Evolutionary conservation across 2,113 vertebrate genomes (phyloP), one percentile per base, ranked within the genome.

Genomic region (Clarias gariepinus): DNA sequence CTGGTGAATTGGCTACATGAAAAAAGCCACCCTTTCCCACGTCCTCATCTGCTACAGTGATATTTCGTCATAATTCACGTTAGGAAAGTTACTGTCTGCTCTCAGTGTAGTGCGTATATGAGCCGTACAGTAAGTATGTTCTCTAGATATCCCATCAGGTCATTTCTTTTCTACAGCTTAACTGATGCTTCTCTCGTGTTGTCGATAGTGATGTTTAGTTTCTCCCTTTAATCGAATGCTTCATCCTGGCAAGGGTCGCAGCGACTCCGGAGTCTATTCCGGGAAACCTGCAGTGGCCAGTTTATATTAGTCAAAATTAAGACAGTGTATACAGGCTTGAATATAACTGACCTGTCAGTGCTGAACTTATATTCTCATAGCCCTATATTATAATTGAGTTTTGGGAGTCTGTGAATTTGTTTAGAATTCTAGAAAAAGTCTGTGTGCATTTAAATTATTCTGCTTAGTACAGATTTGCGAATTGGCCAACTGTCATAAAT

Each of bases 71-170:
- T 87, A 88, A 84, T 79, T 78, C 83, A 77, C 33, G 23, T 89
- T 78, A 85, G 84, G 81, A 84, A 76, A 84, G 78, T 87, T 81
- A 87, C 83, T 83, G 77, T 87, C 71, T 79, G 83, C 86, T 83
- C 83, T 73, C 61, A 13, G 84, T 88, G 79, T 86, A 78, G 82
- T 84, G 33, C 66, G 66, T 81, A 85, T 84, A 88, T 88, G 87
- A 90, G 87, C 89, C 84, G 69, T 84, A 90, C 81, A 86, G 89
- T 85, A 78, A 85, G 33, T 81, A 79, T 86, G 84, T 85, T 86
- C 76, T 85, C 63, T 88, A 30, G 85, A 88, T 77, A 84, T 86
- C 52, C 76, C 55, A 66, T 73, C 86, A 87, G 83, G 71, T 85
- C 52, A n/a, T 52, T 77, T 64, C 63, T 86, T 80, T 69, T 19